Percentiles rank a stretch among this genome's conserved stretches.
These are phyloP conservation scores for Agrilus planipennis DNA, from an alignment of 1,140 invertebrate species.

Conservation along the genomic window DNA sequence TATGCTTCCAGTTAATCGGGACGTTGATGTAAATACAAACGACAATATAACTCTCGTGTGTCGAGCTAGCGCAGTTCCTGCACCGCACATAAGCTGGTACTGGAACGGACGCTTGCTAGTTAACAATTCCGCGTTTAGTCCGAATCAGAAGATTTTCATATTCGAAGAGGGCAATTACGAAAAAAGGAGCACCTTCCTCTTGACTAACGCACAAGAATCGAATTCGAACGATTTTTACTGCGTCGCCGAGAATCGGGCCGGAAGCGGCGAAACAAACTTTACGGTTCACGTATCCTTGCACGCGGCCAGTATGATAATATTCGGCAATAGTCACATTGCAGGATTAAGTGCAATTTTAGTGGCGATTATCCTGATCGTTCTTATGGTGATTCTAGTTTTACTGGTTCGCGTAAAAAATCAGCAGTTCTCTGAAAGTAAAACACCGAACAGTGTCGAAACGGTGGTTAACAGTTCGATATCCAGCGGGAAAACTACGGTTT, in stretches of 20 bases:
- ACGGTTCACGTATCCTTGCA: slow-evolving; percentile 70
- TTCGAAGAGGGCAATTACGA: slow-evolving; percentile 61
- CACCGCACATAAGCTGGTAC: slow-evolving; percentile 75
- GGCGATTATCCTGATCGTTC: slow-evolving; percentile 62
- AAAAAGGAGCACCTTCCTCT: slow-evolving; percentile 66
- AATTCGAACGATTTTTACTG: slow-evolving; percentile 86
- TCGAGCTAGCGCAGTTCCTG: slow-evolving; percentile 63
- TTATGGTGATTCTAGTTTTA: slow-evolving; percentile 60
- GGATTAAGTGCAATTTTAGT: slow-evolving; percentile 72
- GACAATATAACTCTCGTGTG: slow-evolving; percentile 78
- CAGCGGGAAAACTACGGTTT: slow-evolving; percentile 34
- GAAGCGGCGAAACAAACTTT: slow-evolving; percentile 83
- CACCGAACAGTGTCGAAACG: slow-evolving; percentile 55
- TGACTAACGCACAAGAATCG: slow-evolving; percentile 76
- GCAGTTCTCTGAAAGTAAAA: slow-evolving; percentile 61
- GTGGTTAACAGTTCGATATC: slow-evolving; percentile 43
- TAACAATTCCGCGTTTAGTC: slow-evolving; percentile 68
- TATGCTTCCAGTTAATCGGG: slow-evolving; percentile 59
- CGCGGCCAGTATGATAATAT: slow-evolving; percentile 61
- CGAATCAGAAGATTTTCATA: slow-evolving; percentile 69
- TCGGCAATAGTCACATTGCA: slow-evolving; percentile 74
- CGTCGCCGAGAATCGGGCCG: slow-evolving; percentile 81
- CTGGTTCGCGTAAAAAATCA: slow-evolving; percentile 56
- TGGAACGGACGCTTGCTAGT: slow-evolving; percentile 69
- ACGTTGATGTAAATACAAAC: slow-evolving; percentile 64